These are phyloP conservation scores for Pipistrellus pipistrellus DNA, from an alignment of 2,797 vertebrate species.

Conservation along the genomic window DNA sequence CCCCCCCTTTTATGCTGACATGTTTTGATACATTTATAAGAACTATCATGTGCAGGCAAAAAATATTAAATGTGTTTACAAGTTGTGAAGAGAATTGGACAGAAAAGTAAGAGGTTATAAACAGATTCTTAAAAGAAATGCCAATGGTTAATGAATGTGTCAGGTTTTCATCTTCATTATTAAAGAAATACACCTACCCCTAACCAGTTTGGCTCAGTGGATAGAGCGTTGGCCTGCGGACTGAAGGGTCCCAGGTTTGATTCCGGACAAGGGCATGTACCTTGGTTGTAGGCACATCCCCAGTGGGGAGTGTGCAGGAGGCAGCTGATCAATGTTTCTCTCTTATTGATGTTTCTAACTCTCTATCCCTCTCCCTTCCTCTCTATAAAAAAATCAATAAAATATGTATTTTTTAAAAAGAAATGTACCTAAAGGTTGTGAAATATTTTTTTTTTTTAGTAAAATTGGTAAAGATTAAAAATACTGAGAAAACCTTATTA, in stretches of 20 bases:
- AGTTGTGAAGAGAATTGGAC: conserved; percentile 24
- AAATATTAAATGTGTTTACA: neutral
- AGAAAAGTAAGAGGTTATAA: neutral
- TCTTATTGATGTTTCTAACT: too few species aligned
- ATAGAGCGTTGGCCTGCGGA: too few species aligned
- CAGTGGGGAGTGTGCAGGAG: too few species aligned
- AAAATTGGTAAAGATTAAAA: neutral
- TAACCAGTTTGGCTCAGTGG: too few species aligned
- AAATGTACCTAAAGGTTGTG: neutral
- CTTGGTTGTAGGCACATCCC: too few species aligned
- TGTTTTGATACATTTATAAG: neutral
- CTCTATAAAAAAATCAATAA: too few species aligned
- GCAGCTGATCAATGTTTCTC: too few species aligned
- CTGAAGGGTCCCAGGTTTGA: too few species aligned
- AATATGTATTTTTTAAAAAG: neutral
- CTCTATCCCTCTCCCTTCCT: too few species aligned
- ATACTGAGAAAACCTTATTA: neutral
- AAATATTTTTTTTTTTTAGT: neutral
- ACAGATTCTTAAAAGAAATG: conserved; percentile 28
- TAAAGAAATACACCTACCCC: conserved; percentile 14
- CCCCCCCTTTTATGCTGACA: neutral
- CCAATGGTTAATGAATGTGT: neutral
- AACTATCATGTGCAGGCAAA: neutral
- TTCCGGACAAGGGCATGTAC: too few species aligned
- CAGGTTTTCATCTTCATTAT: neutral